Conservation (phyloP, 2,797 vertebrate genomes). For the Syndactyla subalaris region DNA sequence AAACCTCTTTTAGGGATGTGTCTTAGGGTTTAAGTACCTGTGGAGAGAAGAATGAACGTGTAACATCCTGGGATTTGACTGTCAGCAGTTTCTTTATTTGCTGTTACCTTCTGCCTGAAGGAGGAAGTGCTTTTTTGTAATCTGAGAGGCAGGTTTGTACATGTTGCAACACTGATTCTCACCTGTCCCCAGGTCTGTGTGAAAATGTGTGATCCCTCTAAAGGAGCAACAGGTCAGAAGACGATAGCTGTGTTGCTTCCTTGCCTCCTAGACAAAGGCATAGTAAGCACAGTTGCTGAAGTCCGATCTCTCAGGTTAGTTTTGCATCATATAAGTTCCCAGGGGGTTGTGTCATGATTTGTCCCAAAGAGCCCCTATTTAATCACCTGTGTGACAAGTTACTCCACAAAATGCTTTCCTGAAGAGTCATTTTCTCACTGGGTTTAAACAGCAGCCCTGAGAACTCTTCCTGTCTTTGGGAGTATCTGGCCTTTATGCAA, state of each 20-base stretch:
- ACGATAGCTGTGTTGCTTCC: conserved; percentile 89
- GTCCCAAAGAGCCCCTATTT: not conserved
- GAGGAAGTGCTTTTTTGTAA: not conserved
- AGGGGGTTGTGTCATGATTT: accelerated
- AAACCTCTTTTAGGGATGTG: not conserved
- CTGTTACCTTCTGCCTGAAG: not conserved
- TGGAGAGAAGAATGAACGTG: not conserved
- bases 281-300: conserved; percentile 92
- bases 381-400: not conserved
- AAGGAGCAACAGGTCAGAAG: conserved; percentile 88
- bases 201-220: conserved; percentile 93
- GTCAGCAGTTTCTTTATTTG: not conserved
- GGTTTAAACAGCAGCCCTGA: not conserved
- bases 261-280: conserved; percentile 93
- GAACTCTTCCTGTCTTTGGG: not conserved
- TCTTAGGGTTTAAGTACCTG: not conserved
- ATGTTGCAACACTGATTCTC: not conserved
- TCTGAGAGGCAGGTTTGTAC: not conserved
- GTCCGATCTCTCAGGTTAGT: conserved; percentile 93
- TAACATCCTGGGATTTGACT: not conserved
- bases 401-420: not conserved
- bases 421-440: not conserved
- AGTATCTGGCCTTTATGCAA: not conserved
- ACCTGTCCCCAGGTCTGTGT: conserved; percentile 87
- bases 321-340: not conserved